These are phyloP conservation scores for Balanococcus diminutus DNA, from an alignment of 2,888 invertebrate genomes.

Conservation along the genomic window DNA sequence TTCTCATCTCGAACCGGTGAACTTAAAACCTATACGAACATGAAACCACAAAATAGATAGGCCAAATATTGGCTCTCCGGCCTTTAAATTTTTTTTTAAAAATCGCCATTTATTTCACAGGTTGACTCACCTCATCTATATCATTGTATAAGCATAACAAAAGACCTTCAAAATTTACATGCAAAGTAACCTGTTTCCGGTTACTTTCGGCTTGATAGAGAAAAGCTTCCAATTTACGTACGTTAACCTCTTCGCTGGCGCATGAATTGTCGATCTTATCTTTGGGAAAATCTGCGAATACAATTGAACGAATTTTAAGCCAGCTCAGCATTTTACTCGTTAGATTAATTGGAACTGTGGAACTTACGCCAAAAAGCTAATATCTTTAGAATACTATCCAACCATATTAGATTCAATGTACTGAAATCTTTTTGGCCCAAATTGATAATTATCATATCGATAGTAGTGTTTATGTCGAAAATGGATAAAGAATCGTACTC, in stretches of 20 bases:
- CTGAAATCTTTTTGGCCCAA: constrained; percentile 76
- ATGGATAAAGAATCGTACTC: not conserved
- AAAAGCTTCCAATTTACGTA: constrained; percentile 75
- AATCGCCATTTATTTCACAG: not conserved
- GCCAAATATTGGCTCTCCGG: no score
- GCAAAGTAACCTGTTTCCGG: constrained; percentile 67
- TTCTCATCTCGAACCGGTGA: constrained; percentile 76
- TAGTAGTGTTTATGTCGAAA: constrained; percentile 67
- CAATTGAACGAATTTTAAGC: not conserved
- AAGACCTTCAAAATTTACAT: constrained; percentile 72
- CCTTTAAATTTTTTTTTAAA: no score
- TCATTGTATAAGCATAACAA: constrained; percentile 74
- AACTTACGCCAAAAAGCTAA: constrained; percentile 59
- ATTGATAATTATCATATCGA: constrained; percentile 72
- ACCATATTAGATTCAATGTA: constrained; percentile 72
- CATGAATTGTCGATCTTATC: constrained; percentile 49
- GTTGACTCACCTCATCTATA: constrained; percentile 69
- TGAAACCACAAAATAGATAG: not conserved
- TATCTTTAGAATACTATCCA: constrained; percentile 53
- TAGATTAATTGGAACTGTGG: not conserved
- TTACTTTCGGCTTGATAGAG: constrained; percentile 73
- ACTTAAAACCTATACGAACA: constrained; percentile 65
- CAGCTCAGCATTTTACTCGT: not conserved
- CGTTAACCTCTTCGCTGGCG: constrained; percentile 64
- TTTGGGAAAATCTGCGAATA: not conserved